Percentiles rank a stretch among this genome's conserved stretches.
phyloP scores from a whole-genome alignment of 2,888 invertebrate genomes.

The Harpalus rufipes region DNA sequence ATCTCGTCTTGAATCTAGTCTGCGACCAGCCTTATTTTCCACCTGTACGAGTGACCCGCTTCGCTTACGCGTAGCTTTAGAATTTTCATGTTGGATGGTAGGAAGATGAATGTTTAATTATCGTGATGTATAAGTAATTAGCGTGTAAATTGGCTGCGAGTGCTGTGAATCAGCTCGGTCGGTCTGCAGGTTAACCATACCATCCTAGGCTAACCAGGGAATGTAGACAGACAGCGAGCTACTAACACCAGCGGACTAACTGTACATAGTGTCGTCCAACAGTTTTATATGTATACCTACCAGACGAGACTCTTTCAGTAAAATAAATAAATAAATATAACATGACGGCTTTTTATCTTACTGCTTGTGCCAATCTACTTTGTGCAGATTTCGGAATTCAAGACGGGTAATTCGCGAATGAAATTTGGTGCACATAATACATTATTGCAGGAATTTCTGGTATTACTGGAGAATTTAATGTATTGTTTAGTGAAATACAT shows the following conservation, averaged over 20 bases:
- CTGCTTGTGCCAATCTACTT: neutral
- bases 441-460: too few relatives aligned
- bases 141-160: conserved; percentile 30
- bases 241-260: conserved; percentile 26
- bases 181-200: neutral
- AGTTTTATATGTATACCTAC: neutral
- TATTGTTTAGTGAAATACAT: too few relatives aligned
- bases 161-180: neutral
- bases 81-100: neutral
- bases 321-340: neutral
- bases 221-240: conserved; percentile 6
- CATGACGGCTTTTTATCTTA: neutral
- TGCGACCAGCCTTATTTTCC: neutral
- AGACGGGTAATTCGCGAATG: too few relatives aligned
- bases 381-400: neutral
- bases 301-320: too few relatives aligned
- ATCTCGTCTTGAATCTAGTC: neutral
- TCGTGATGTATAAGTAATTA: conserved; percentile 57
- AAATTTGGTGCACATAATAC: too few relatives aligned
- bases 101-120: conserved; percentile 59
- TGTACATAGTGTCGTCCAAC: conserved; percentile 10
- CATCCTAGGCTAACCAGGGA: neutral
- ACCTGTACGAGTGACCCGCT: neutral
- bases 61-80: neutral
- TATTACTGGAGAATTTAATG: too few relatives aligned